Percentiles rank a stretch among this genome's conserved stretches.
These are phyloP conservation scores for Furcula furcula DNA, from an alignment of 2,888 invertebrate species.

Conservation along the genomic window DNA sequence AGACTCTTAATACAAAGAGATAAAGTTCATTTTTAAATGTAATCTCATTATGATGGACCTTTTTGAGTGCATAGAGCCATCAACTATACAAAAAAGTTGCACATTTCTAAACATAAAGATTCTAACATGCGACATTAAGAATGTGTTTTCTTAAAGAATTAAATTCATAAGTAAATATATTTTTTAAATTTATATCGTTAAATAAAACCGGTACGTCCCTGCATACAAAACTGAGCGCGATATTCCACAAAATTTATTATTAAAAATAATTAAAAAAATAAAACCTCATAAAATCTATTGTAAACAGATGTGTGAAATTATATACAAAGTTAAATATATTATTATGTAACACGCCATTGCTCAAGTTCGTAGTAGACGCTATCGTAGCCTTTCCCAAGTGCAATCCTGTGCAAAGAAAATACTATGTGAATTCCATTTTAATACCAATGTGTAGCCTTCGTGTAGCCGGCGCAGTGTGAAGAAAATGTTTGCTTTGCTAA, in stretches of 20 bases:
- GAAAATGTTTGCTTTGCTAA: no score
- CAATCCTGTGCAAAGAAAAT: slow-evolving; percentile 23
- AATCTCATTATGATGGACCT: no score
- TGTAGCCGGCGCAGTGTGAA: no score
- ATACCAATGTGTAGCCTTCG: no score
- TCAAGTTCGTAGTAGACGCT: slow-evolving; percentile 21
- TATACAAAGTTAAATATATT: slow-evolving; percentile 53
- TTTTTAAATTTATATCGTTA: not conserved
- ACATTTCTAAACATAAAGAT: no score
- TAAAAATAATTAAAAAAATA: slow-evolving; percentile 32
- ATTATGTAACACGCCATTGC: slow-evolving; percentile 52
- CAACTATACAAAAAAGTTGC: no score
- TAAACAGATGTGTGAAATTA: slow-evolving; percentile 38
- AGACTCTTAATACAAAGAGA: no score
- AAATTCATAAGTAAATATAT: no score
- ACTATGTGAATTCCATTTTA: no score
- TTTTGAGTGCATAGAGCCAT: no score
- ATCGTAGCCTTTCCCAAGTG: slow-evolving; percentile 31
- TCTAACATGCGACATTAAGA: no score
- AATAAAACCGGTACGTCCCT: slow-evolving; percentile 16
- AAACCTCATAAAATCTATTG: slow-evolving; percentile 30
- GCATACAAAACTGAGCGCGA: slow-evolving; percentile 18
- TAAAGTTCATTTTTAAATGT: no score
- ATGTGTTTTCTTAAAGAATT: slow-evolving; percentile 5
- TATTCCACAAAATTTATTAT: slow-evolving; percentile 23